Conservation (phyloP, 2,113 vertebrate species). For the Pyrgilauda ruficollis region DNA sequence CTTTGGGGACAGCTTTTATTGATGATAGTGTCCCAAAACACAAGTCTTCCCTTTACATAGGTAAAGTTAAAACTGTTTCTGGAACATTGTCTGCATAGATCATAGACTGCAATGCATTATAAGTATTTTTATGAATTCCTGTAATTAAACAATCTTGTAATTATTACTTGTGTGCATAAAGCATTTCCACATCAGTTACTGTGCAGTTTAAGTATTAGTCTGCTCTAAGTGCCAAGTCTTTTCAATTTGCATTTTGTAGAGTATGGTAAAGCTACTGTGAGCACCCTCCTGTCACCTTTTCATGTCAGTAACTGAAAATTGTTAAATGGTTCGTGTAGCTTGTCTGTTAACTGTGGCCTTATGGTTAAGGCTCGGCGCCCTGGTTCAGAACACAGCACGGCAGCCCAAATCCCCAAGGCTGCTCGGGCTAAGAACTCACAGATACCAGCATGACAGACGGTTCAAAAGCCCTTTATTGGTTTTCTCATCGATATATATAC, state of each 20-base stretch:
- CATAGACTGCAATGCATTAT: neutral
- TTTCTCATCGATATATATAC: too few relatives aligned
- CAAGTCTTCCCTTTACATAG: constrained; percentile 81
- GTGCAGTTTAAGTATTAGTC: neutral
- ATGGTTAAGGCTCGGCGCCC: too few relatives aligned
- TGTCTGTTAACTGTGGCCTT: too few relatives aligned
- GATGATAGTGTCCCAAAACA: constrained; percentile 79
- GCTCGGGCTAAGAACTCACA: too few relatives aligned
- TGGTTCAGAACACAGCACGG: too few relatives aligned
- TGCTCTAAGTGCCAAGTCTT: neutral
- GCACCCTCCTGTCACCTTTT: neutral
- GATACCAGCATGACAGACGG: too few relatives aligned
- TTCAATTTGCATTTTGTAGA: neutral
- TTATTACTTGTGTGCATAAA: neutral
- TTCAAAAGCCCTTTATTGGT: too few relatives aligned
- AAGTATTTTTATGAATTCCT: neutral
- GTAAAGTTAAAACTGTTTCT: constrained; percentile 50
- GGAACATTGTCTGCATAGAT: neutral
- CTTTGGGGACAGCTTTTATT: constrained; percentile 79
- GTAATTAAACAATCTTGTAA: neutral
- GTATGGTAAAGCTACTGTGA: neutral
- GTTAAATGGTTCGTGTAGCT: neutral
- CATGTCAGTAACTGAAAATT: neutral
- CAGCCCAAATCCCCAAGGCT: too few relatives aligned
- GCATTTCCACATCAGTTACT: neutral